Evolutionary conservation across 2,888 invertebrate species (phyloP).

Genomic region (Subacronicta megacephala): DNA sequence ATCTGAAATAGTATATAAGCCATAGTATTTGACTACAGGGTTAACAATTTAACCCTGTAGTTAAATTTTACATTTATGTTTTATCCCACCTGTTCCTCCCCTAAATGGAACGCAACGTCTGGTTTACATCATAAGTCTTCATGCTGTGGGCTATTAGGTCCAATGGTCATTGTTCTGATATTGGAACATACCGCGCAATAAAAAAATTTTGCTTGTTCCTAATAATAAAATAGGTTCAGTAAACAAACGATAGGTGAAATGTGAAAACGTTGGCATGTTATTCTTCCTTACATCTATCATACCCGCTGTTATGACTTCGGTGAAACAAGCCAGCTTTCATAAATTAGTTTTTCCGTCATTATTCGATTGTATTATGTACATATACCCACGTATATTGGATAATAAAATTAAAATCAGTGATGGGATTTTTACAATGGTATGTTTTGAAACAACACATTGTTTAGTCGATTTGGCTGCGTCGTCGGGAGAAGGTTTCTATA

Average conservation of each 20-base stretch:
- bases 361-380: conserved; percentile 38
- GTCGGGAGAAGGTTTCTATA: conserved; percentile 66
- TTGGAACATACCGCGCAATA: conserved; percentile 23
- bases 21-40: no score
- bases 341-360: conserved; percentile 37
- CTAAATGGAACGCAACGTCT: conserved; percentile 19
- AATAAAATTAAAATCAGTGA: conserved; percentile 57
- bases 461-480: conserved; percentile 68
- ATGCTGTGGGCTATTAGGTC: conserved; percentile 16
- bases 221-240: conserved; percentile 36
- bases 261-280: conserved; percentile 33
- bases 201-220: conserved; percentile 32
- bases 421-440: conserved; percentile 66
- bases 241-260: conserved; percentile 41
- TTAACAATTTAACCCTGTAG: conserved; percentile 2
- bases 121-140: conserved; percentile 41
- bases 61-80: conserved; percentile 17
- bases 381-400: conserved; percentile 33
- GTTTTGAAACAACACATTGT: conserved; percentile 73
- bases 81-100: conserved; percentile 19
- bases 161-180: conserved; percentile 41
- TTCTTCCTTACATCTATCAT: conserved; percentile 38
- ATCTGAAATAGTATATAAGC: no score
- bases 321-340: conserved; percentile 44
- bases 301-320: conserved; percentile 22